phyloP scores from a whole-genome alignment of 2,113 vertebrate genomes.

The Pampusana beccarii region DNA sequence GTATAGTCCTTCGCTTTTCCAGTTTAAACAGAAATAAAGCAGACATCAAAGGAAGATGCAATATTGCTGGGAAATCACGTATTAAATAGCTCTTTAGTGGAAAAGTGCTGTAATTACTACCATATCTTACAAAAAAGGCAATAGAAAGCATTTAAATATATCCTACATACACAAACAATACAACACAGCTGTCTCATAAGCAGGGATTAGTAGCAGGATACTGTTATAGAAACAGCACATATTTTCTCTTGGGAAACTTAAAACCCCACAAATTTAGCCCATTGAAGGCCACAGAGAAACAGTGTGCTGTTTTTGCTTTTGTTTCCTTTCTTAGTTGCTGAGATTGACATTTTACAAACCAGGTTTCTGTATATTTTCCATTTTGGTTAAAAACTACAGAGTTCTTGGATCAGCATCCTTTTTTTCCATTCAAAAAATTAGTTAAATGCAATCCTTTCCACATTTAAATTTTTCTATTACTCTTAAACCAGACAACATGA shows the following conservation, averaged over 20 bases:
- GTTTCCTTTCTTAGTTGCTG: not conserved
- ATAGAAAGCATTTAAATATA: not conserved
- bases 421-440: not conserved
- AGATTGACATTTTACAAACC: not conserved
- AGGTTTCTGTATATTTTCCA: not conserved
- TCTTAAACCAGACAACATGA: not conserved
- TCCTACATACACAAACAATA: not conserved
- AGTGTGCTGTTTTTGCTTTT: not conserved
- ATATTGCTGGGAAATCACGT: not conserved
- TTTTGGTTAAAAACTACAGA: not conserved
- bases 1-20: not conserved
- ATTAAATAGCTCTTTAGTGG: not conserved
- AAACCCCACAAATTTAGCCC: not conserved
- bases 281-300: not conserved
- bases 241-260: constrained; percentile 24
- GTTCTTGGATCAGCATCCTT: not conserved
- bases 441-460: not conserved
- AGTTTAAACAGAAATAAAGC: not conserved
- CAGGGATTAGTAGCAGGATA: constrained; percentile 8
- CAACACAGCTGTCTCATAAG: not conserved
- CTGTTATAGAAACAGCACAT: not conserved
- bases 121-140: not conserved
- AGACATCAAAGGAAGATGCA: not conserved
- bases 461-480: not conserved
- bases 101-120: not conserved